Base-by-base conservation (phyloP, 2,113 vertebrate genomes). In the Dipodomys spectabilis region DNA sequence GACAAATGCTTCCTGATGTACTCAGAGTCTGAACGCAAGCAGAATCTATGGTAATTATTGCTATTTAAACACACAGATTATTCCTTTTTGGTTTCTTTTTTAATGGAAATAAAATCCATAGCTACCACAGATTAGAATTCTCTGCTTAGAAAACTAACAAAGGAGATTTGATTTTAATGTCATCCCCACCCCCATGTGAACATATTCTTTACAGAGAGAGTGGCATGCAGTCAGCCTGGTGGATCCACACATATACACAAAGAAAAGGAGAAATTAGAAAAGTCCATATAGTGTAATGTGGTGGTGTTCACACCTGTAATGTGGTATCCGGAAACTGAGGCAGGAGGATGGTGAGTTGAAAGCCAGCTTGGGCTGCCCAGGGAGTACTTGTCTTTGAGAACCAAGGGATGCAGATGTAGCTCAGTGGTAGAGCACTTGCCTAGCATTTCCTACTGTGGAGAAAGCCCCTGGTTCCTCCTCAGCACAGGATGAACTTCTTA, bases 1-100 rank as follows among this genome's bases (percentile, higher is more conserved):
- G 98, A 98, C 97, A 98, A 98, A 98, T 96, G 96, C 85, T 96
- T 97, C 96, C 95, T 93, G 97, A 97, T 93, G 93, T 96, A 94
- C 85, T 97, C 94, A 97, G 94, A 95, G 94, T 96, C 97, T 97
- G 98, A 98, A 98, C 95, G 96, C 94, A 97, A 96, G 94, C 91
- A 98, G 94, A 98, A 96, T 32, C 90, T 96, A 92, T 83, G 83
- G 82, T 96, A 98, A 98, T 97, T 96, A 93, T 85, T 95, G 87
- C 96, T 96, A 97, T 88, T 97, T 97, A 96, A 98, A 97, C n/a
- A 96, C 20, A 93, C 84, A 97, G 84, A 82, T 89, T 96, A 95
- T 92, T 25, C 72, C 81, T 97, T 93, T 92, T 96, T 11, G 79
- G 83, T 94, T 85, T 97, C 19, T 90, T 94, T 96, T 96, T 83